phyloP scores from a whole-genome alignment of 2,797 vertebrate genomes.

The Sciaenops ocellatus region DNA sequence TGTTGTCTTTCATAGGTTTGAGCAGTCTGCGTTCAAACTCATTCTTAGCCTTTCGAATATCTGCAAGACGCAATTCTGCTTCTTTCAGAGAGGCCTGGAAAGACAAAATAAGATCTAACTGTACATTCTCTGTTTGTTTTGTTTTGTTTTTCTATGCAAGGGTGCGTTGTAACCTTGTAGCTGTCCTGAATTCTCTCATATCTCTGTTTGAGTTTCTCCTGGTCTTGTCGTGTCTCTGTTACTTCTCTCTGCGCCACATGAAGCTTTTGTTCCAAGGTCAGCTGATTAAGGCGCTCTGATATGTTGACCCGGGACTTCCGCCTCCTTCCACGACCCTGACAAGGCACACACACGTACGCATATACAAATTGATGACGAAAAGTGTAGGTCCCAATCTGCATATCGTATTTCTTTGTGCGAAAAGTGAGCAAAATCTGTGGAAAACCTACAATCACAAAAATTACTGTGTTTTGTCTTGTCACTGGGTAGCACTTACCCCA shows the following conservation, averaged over 20 bases:
- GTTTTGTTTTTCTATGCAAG: background rate
- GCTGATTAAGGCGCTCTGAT: conserved; percentile 38
- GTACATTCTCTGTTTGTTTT: background rate
- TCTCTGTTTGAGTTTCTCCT: conserved; percentile 47
- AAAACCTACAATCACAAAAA: too few relatives aligned
- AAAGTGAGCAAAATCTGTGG: background rate
- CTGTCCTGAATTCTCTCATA: conserved; percentile 50
- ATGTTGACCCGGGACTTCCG: conserved; percentile 19
- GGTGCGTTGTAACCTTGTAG: conserved; percentile 58
- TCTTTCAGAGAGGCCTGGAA: conserved; percentile 66
- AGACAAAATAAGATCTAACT: background rate
- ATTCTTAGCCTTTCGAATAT: conserved; percentile 56
- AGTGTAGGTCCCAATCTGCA: too few relatives aligned
- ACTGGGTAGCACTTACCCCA: conserved; percentile 46
- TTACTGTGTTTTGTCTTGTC: background rate
- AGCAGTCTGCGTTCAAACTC: conserved; percentile 61
- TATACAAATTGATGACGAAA: too few relatives aligned
- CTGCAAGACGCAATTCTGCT: conserved; percentile 54
- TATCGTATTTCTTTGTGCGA: too few relatives aligned
- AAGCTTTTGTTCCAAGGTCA: conserved; percentile 72
- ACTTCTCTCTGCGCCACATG: conserved; percentile 58
- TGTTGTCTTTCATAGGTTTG: conserved; percentile 49
- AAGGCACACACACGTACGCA: conserved; percentile 13
- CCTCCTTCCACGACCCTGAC: conserved; percentile 44
- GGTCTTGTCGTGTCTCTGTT: conserved; percentile 44